Conservation (phyloP, 2,797 vertebrate species). For the Cirrhinus molitorella region DNA sequence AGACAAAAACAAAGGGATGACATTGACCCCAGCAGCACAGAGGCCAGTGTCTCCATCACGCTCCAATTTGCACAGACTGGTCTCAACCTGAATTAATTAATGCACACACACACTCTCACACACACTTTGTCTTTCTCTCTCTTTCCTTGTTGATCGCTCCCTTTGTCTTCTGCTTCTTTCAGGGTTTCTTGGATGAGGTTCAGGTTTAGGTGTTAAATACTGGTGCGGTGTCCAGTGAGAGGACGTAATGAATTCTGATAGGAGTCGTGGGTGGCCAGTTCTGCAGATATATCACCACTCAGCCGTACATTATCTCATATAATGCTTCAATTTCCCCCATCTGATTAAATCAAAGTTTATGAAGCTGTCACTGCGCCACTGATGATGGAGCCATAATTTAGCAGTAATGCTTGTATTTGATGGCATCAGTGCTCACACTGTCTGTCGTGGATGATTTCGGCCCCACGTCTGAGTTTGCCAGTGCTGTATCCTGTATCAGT, state of each 20-base stretch:
- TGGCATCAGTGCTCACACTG: slow-evolving; percentile 65
- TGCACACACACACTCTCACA: slow-evolving; percentile 23
- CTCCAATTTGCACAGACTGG: slow-evolving; percentile 52
- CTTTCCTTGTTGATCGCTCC: slow-evolving; percentile 19
- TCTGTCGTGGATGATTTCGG: slow-evolving; percentile 32
- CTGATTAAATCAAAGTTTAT: slow-evolving; percentile 82
- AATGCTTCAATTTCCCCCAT: slow-evolving; percentile 76
- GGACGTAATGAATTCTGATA: slow-evolving; percentile 73
- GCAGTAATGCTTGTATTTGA: slow-evolving; percentile 68
- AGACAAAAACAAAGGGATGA: slow-evolving; percentile 80
- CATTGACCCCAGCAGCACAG: slow-evolving; percentile 73
- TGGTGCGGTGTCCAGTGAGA: slow-evolving; percentile 57
- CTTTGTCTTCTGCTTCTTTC: not conserved
- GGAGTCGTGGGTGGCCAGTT: slow-evolving; percentile 65
- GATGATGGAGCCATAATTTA: slow-evolving; percentile 75
- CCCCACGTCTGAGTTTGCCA: slow-evolving; percentile 7
- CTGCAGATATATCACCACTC: slow-evolving; percentile 72
- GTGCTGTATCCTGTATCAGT: slow-evolving; percentile 3
- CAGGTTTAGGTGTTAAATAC: slow-evolving; percentile 68
- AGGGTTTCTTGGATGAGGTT: slow-evolving; percentile 46
- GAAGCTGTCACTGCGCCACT: slow-evolving; percentile 76
- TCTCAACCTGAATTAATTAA: slow-evolving; percentile 67
- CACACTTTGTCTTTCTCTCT: slow-evolving; percentile 6
- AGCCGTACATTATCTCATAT: slow-evolving; percentile 77
- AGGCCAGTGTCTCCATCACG: slow-evolving; percentile 38